A percentile compares a stretch with the other conserved stretches of the same genome.
Conservation (phyloP, 2,888 invertebrate genomes). For the Craniophora ligustri region DNA sequence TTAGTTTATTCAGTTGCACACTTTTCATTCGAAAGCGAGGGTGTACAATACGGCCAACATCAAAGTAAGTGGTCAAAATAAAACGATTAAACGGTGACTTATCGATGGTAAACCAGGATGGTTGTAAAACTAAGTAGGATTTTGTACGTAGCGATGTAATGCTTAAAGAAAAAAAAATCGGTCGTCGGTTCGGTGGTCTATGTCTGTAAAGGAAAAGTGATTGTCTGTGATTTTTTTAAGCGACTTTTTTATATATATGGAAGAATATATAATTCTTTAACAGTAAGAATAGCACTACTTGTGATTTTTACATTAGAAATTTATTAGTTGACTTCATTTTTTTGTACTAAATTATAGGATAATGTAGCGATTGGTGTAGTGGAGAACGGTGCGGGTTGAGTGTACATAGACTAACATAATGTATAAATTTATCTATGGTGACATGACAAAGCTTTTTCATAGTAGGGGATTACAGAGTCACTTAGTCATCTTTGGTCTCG, state of each 20-base stretch:
- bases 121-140: constrained; percentile 89
- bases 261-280: constrained; percentile 86
- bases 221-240: constrained; percentile 90
- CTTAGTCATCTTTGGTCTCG: constrained; percentile 17
- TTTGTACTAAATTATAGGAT: constrained; percentile 80
- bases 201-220: constrained; percentile 88
- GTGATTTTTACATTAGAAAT: constrained; percentile 88
- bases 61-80: constrained; percentile 67
- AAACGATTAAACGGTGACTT: constrained; percentile 67
- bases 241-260: constrained; percentile 89
- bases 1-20: constrained; percentile 54
- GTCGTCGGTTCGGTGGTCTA: constrained; percentile 85
- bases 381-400: constrained; percentile 79
- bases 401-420: constrained; percentile 76
- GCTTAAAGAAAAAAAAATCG: constrained; percentile 83
- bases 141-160: constrained; percentile 87
- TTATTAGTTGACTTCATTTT: constrained; percentile 83
- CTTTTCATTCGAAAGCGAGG: constrained; percentile 65
- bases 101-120: constrained; percentile 83
- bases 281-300: constrained; percentile 89
- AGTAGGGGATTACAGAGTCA: constrained; percentile 46
- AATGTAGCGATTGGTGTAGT: constrained; percentile 73
- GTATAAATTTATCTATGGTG: constrained; percentile 66
- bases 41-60: constrained; percentile 70
- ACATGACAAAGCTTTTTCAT: constrained; percentile 55